These are phyloP conservation scores for Megalops cyprinoides DNA, from an alignment of 2,797 vertebrate species.

Conservation along the genomic window DNA sequence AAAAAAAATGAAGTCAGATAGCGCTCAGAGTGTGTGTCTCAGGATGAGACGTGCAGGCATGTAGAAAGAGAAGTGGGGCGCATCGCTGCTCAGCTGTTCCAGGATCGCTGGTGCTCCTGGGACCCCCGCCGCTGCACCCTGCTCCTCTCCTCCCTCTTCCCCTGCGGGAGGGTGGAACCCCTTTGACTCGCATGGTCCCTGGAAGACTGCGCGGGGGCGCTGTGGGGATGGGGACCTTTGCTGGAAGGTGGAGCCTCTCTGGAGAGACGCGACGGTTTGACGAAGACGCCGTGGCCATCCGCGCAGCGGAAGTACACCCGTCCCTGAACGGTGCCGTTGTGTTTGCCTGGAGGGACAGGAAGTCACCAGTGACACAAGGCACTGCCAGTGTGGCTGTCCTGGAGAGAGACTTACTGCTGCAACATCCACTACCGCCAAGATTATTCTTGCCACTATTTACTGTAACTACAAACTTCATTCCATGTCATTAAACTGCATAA, in stretches of 20 bases:
- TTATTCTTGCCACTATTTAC: background rate
- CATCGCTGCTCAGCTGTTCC: constrained; percentile 40
- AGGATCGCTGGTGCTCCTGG: constrained; percentile 25
- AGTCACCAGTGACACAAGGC: background rate
- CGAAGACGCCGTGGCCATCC: constrained; percentile 79
- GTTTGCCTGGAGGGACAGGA: constrained; percentile 73
- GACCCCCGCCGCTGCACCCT: constrained; percentile 60
- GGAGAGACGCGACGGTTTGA: constrained; percentile 79
- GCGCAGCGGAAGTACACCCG: constrained; percentile 83
- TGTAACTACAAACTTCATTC: background rate
- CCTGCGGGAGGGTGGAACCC: constrained; percentile 42
- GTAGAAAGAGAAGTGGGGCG: constrained; percentile 3
- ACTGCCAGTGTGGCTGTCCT: constrained; percentile 38
- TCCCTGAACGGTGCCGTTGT: constrained; percentile 83
- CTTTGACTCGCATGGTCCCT: constrained; percentile 53
- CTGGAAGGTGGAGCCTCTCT: constrained; percentile 71
- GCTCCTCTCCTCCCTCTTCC: constrained; percentile 43
- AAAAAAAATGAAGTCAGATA: constrained; percentile 44
- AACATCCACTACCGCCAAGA: constrained; percentile 4
- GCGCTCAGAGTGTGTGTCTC: constrained; percentile 4
- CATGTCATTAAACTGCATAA: background rate
- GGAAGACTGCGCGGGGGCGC: constrained; percentile 55
- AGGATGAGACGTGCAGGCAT: constrained; percentile 38
- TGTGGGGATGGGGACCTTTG: constrained; percentile 46
- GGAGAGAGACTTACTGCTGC: background rate